A percentile compares a stretch with the other conserved stretches of the same genome.
These are phyloP conservation scores for Reinhardtius hippoglossoides DNA, from an alignment of 2,113 vertebrate genomes.

Conservation along the genomic window DNA sequence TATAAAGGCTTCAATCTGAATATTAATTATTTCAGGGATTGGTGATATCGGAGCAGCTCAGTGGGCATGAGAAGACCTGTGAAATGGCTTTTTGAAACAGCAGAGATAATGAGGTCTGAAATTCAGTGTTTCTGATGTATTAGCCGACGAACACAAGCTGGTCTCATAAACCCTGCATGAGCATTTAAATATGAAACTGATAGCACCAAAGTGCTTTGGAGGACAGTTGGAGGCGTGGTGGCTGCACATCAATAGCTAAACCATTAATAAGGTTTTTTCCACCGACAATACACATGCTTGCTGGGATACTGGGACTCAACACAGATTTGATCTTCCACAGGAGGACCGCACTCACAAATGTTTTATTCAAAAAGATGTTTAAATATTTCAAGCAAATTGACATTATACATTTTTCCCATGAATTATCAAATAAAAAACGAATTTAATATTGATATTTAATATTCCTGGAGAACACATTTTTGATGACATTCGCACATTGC, in stretches of 20 bases:
- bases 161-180: conserved; percentile 41
- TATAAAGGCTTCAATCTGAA: conserved; percentile 60
- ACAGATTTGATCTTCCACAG: no score
- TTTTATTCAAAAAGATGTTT: no score
- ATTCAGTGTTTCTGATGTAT: conserved; percentile 60
- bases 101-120: conserved; percentile 66
- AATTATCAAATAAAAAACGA: neutral
- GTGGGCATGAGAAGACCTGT: conserved; percentile 51
- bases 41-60: conserved; percentile 54
- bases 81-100: conserved; percentile 61
- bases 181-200: conserved; percentile 52
- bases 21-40: conserved; percentile 71
- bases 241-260: conserved; percentile 4
- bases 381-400: no score
- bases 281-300: neutral
- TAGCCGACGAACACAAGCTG: conserved; percentile 33
- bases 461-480: neutral
- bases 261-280: no score
- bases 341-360: no score
- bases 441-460: neutral
- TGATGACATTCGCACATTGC: no score
- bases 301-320: no score
- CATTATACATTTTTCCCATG: neutral
- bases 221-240: neutral
- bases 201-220: conserved; percentile 46